Evolutionary conservation across 2,113 vertebrate species (phyloP).

Genomic region (Camelus bactrianus): DNA sequence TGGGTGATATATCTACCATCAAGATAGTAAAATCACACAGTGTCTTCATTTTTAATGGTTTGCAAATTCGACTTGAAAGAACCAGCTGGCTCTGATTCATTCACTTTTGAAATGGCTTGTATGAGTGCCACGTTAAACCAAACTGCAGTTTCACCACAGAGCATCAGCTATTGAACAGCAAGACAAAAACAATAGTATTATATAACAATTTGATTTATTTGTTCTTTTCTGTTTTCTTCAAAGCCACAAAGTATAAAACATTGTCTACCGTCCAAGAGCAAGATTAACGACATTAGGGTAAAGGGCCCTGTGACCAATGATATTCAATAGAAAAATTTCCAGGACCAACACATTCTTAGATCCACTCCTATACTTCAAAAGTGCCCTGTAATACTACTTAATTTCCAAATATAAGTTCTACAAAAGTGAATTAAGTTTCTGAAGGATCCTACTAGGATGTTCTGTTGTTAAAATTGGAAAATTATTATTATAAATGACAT

Average conservation of each 20-base stretch:
- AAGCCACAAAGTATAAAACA: conserved; percentile 69
- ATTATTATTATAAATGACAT: background rate
- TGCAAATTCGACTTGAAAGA: conserved; percentile 75
- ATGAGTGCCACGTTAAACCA: conserved; percentile 78
- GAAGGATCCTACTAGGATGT: background rate
- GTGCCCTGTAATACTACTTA: background rate
- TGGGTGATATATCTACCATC: conserved; percentile 75
- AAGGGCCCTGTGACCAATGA: conserved; percentile 52
- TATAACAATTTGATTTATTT: conserved; percentile 31
- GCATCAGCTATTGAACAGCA: conserved; percentile 77
- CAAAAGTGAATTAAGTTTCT: background rate
- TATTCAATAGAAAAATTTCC: conserved; percentile 29
- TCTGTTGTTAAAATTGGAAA: conserved; percentile 24
- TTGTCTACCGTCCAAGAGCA: conserved; percentile 65
- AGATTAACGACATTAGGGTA: conserved; percentile 63
- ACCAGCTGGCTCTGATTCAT: conserved; percentile 78
- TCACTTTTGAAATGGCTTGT: conserved; percentile 73
- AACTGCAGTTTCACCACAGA: conserved; percentile 72
- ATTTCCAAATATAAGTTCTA: conserved; percentile 41
- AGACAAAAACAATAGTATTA: conserved; percentile 77
- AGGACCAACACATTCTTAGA: background rate
- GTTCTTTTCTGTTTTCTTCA: conserved; percentile 66
- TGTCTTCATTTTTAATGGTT: conserved; percentile 72
- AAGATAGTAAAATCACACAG: conserved; percentile 77
- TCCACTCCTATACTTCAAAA: background rate